A percentile compares a stretch with the other conserved stretches of the same genome.
Conservation (phyloP, 2,797 vertebrate species). For the Pagetopsis macropterus region DNA sequence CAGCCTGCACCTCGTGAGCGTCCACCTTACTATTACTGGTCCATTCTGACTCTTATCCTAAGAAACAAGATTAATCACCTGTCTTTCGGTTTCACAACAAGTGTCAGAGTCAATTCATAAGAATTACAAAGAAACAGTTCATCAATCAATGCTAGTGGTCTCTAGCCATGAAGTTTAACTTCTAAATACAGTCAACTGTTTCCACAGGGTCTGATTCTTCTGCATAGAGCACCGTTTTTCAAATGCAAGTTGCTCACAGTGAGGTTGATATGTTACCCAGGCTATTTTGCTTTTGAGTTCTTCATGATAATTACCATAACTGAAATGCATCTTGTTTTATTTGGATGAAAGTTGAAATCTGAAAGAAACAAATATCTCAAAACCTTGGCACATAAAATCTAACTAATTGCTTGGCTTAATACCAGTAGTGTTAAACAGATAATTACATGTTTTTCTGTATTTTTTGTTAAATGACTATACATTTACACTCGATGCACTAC, state of each 20-base stretch:
- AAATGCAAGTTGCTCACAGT: slow-evolving; percentile 19
- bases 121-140: not conserved
- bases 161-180: not conserved
- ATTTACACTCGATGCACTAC: no score
- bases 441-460: not conserved
- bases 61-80: not conserved
- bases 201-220: slow-evolving; percentile 13
- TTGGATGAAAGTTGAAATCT: not conserved
- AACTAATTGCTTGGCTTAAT: not conserved
- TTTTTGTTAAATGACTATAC: not conserved
- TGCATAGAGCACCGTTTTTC: slow-evolving; percentile 12
- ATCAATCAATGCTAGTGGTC: not conserved
- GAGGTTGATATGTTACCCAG: slow-evolving; percentile 16
- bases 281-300: not conserved
- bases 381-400: slow-evolving; percentile 5
- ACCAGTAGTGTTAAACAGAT: not conserved
- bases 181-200: slow-evolving; percentile 31
- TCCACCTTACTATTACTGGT: not conserved
- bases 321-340: not conserved
- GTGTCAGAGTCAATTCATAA: not conserved
- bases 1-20: not conserved
- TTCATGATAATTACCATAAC: not conserved
- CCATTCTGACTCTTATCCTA: not conserved
- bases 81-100: slow-evolving; percentile 9
- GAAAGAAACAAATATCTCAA: not conserved